Base-by-base conservation (phyloP, 2,888 invertebrate species). In the Tuberolachnus salignus region DNA sequence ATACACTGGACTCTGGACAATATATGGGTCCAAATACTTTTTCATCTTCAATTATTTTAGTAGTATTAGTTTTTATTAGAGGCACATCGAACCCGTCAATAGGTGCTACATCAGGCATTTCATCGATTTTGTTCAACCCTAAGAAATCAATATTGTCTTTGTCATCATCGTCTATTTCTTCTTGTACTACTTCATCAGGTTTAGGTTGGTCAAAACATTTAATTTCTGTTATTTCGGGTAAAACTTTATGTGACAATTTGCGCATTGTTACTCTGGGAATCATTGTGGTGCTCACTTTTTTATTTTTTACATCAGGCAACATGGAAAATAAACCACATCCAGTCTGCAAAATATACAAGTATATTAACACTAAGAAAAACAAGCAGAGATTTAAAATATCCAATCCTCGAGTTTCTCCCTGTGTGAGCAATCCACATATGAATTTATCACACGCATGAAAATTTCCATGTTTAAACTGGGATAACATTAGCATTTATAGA, bases 291-390 rank as follows among this genome's bases (percentile, higher is more conserved):
- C 14, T 46, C 1, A 53, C 46, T 59, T 86, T 80, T 42, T 83
- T 85, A 83, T 87, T 87, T 85, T 88, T 90, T 16, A 93, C 93
- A 82, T 89, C 88, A 11, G 93, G 93, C 59, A 94, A 85, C 61
- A 93, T 86, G 80, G 90, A 88, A 64, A 93, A 88, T 13, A 94
- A 85, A 11, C 91, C 90, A 19, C 89, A 89, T 81, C 89, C 89
- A 86, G 88, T 90, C 90, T 91, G 82, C 46, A 85, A 85, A 81
- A 42, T 3, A n/a, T 0, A 73, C 75, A 84, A 85, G 85, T 81
- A 67, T 51, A 81, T n/a, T 49, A 66, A 49, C 49, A 51, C 16
- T 49, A 3, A 13, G 26, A 8, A 14, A 44, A 11, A 63, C 8
- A n/a, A n/a, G n/a, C n/a, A n/a, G n/a, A n/a, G n/a, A n/a, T n/a